Percentiles rank a stretch among this genome's conserved stretches.
phyloP scores from a whole-genome alignment of 2,888 invertebrate genomes.

The Octodonta nipae region DNA sequence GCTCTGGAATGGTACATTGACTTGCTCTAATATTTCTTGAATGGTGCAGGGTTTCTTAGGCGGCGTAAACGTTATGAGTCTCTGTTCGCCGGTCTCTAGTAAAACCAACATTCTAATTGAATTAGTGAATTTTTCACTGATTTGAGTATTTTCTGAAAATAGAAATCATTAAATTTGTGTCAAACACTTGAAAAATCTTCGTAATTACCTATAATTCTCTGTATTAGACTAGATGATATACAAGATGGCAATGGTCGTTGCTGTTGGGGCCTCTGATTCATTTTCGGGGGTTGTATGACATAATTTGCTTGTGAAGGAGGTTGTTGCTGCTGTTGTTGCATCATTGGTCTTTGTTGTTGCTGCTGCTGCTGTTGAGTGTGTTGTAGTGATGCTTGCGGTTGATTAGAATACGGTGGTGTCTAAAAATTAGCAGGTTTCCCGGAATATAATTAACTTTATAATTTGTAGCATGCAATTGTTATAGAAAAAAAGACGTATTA shows the following conservation, averaged over 20 bases:
- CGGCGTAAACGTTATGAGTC: slow-evolving; percentile 67
- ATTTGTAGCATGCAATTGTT: too few species aligned
- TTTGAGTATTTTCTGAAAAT: slow-evolving; percentile 35
- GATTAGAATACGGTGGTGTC: too few species aligned
- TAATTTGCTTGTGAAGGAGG: slow-evolving; percentile 21
- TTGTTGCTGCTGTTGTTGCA: too few species aligned
- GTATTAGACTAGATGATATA: slow-evolving; percentile 29
- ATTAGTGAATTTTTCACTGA: slow-evolving; percentile 43
- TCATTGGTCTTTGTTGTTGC: slow-evolving; percentile 9
- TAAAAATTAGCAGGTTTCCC: too few species aligned
- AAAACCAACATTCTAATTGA: slow-evolving; percentile 71
- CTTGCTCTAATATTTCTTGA: slow-evolving; percentile 68
- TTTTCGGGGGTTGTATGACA: slow-evolving; percentile 23
- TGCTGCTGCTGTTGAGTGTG: slow-evolving; percentile 20
- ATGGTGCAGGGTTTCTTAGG: slow-evolving; percentile 72
- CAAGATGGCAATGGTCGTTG: slow-evolving; percentile 26
- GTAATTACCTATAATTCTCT: slow-evolving; percentile 31
- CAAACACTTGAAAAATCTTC: not conserved
- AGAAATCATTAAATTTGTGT: slow-evolving; percentile 4
- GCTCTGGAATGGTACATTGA: slow-evolving; percentile 54
- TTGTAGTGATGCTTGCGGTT: slow-evolving; percentile 8
- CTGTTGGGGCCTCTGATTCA: slow-evolving; percentile 17
- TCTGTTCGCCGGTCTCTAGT: slow-evolving; percentile 63
- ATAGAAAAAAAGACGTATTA: too few species aligned
- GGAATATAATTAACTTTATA: too few species aligned